A percentile compares a stretch with the other conserved stretches of the same genome.
phyloP scores from a whole-genome alignment of 2,797 vertebrate species.

The Scolopax bukidnonensis region DNA sequence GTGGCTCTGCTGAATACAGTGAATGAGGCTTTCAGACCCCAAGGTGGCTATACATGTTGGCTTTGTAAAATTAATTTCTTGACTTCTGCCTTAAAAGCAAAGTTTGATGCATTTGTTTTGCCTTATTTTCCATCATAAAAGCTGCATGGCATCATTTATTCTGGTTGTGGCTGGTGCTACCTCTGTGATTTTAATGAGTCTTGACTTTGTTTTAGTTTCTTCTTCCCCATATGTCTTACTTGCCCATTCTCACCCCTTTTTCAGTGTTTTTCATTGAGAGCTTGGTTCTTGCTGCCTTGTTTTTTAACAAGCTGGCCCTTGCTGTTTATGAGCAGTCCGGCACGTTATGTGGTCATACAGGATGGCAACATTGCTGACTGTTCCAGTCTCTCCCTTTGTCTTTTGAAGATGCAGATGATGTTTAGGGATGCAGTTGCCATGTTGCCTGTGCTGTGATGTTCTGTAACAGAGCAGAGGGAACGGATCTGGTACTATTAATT shows the following conservation, averaged over 20 bases:
- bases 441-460: not conserved
- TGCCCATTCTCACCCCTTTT: not conserved
- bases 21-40: slow-evolving; percentile 57
- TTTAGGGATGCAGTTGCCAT: not conserved
- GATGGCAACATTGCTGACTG: not conserved
- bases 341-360: slow-evolving; percentile 38
- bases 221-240: not conserved
- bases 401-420: not conserved
- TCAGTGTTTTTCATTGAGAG: not conserved
- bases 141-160: slow-evolving; percentile 67
- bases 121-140: not conserved
- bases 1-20: slow-evolving; percentile 28
- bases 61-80: slow-evolving; percentile 22
- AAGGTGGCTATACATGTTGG: not conserved
- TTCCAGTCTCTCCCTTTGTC: not conserved
- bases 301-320: slow-evolving; percentile 31
- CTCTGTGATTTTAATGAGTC: slow-evolving; percentile 18
- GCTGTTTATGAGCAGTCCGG: not conserved
- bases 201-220: not conserved
- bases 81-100: slow-evolving; percentile 13
- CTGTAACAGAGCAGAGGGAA: not conserved
- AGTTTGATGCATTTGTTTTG: slow-evolving; percentile 12
- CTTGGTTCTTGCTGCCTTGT: slow-evolving; percentile 23
- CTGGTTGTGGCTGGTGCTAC: slow-evolving; percentile 31
- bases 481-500: not conserved